Conservation (phyloP, 2,113 vertebrate genomes). For the Neofelis nebulosa region DNA sequence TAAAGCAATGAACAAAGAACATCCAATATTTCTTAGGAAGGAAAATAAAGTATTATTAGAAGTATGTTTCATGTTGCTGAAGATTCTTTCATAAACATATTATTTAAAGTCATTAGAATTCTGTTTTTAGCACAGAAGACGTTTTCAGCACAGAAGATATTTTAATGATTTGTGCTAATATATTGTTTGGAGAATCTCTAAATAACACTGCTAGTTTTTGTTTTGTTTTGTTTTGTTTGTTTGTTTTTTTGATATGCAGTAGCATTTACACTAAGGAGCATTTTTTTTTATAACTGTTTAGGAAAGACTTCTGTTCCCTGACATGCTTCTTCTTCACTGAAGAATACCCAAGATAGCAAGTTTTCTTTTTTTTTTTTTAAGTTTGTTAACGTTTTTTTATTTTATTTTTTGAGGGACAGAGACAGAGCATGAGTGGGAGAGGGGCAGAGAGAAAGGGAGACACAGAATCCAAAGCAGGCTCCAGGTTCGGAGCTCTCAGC, state of each 20-base stretch:
- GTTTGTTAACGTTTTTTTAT: no score
- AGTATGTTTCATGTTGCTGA: background rate
- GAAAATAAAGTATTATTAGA: background rate
- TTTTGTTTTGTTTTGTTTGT: no score
- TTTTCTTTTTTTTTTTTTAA: background rate
- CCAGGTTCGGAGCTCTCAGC: no score
- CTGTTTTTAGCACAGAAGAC: background rate
- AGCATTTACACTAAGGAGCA: background rate
- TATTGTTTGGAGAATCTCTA: background rate
- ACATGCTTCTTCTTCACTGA: background rate
- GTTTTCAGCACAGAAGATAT: background rate
- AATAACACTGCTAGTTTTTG: background rate
- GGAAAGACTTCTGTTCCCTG: background rate
- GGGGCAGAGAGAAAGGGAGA: no score
- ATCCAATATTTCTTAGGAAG: background rate
- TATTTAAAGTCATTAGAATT: constrained; percentile 9
- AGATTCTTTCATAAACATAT: background rate
- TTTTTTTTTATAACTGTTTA: background rate
- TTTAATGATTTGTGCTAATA: constrained; percentile 23
- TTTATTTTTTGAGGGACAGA: no score
- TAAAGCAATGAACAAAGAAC: background rate
- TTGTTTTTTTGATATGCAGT: background rate
- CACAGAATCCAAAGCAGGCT: no score
- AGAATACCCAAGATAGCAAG: background rate
- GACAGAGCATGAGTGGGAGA: no score